Conservation (phyloP, 2,797 vertebrate species). For the Semaprochilodus insignis region DNA sequence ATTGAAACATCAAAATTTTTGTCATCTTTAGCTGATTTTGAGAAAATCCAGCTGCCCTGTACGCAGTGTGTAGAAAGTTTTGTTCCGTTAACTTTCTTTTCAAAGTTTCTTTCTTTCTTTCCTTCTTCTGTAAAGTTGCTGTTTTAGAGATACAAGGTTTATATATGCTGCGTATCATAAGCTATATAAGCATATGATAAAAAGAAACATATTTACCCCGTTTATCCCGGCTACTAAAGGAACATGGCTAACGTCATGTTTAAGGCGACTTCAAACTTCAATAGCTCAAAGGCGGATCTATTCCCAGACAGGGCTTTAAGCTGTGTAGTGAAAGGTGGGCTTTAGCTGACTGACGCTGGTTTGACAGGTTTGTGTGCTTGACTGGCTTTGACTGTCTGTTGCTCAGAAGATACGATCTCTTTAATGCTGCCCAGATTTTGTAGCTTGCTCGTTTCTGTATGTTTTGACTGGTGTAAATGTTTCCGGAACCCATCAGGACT, state of each 20-base stretch:
- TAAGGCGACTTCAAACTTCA: slow-evolving; percentile 2
- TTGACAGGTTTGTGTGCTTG: slow-evolving; percentile 34
- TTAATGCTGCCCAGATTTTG: slow-evolving; percentile 6
- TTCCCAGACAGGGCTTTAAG: background rate
- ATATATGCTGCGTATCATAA: too few species aligned
- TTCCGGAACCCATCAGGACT: background rate
- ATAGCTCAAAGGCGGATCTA: slow-evolving; percentile 3
- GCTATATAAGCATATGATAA: too few species aligned
- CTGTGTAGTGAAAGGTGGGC: slow-evolving; percentile 19
- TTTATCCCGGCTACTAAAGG: slow-evolving; percentile 3
- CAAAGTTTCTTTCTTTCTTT: too few species aligned
- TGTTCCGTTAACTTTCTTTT: too few species aligned
- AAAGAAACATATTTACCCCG: background rate
- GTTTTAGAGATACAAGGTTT: too few species aligned
- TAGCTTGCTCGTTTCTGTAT: background rate
- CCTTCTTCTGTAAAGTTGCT: too few species aligned
- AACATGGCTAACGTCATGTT: background rate
- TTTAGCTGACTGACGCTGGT: slow-evolving; percentile 10
- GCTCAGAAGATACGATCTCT: slow-evolving; percentile 5
- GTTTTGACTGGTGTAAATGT: slow-evolving; percentile 7
- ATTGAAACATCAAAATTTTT: too few species aligned
- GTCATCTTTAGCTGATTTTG: too few species aligned
- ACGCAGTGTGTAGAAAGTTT: too few species aligned
- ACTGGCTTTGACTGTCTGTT: slow-evolving; percentile 22
- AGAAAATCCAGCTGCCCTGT: too few species aligned